Evolutionary conservation across 2,113 vertebrate species (phyloP), one percentile per base, ranked within the genome.

Genomic region (Rana temporaria): DNA sequence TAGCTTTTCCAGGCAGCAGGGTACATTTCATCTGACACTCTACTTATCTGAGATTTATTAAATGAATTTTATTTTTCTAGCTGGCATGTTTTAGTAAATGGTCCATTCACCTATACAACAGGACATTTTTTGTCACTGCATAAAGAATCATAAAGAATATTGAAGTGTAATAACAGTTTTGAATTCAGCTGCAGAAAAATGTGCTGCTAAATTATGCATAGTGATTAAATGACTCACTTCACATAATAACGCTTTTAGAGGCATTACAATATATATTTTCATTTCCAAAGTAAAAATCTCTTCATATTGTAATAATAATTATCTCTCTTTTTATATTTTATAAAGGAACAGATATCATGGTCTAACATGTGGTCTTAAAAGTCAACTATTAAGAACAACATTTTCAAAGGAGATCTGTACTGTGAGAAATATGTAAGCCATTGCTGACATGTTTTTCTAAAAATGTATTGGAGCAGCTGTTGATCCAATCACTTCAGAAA

Each of bases 71-170:
- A 65, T 65, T 32, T 32, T 65, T 65, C n/a, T 32, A 65, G 63
- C 24, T 17, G 26, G 7, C 26, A 65, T 65, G 26, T 65, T 63
- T 65, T 16, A 32, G 20, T 65, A 65, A 65, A 65, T 65, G 19
- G 42, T 67, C 22, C 24, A 19, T 72, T 72, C 56, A 72, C 8
- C 24, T 72, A 24, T 55, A 55, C 3, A 24, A 53, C 5, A 55
- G 48, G 22, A 71, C 52, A 20, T 15, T 71, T 71, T 55, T 26
- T 55, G 52, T 71, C 48, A 18, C 22, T 53, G 17, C 52, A 56
- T 19, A 72, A 72, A 52, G n/a, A 72, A 56, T 72, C 52, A 56
- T 19, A 72, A 72, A 52, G n/a, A 72, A 56, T 72, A 72, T 72
- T 19, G 56, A 22, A 56, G 22, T 55, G 17, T 17, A 56, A 55